Base-by-base conservation (phyloP, 2,888 invertebrate genomes). In the Keiferia lycopersicella region DNA sequence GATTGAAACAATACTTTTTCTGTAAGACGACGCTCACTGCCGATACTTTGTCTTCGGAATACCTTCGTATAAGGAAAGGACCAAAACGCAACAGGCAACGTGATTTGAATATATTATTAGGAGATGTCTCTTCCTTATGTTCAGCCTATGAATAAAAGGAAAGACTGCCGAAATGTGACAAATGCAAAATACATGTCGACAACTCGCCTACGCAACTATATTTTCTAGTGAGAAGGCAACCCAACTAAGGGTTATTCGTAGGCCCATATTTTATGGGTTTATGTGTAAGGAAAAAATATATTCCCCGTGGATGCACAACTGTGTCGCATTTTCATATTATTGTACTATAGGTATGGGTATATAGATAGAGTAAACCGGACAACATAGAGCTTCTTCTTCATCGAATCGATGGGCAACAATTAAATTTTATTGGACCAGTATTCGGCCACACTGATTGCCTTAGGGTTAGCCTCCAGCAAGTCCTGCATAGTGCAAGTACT, bases 121-220 rank as follows among this genome's bases (percentile, higher is more conserved):
- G 4, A 2, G 48, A 12, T 18, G 18, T 16, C 48, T n/a, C 18
- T 48, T 48, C 48, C 48, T 16, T 11, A n/a, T 16, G 45, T 50
- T 50, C 50, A 11, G 50, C 20, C 50, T 50, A 50, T 53, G 51
- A 53, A 53, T 53, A 53, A 22, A 53, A 53, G 26, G 22, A 53
- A 53, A 53, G 6, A 16, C 16, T 7, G 51, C 22, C 22, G 11
- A 22, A 53, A 53, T 26, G 22, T 22, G 51, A 53, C 22, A 53
- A 53, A 53, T 22, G 22, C 22, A 22, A 26, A 22, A 53, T 53
- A 53, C 20, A 22, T 53, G 20, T 22, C 22, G 12, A 16, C 45
- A 45, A 7, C 16, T n/a, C 45, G 16, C 7, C 45, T n/a, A 45
- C 45, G 45, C 45, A 45, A 45, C 45, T 45, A 45, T 45, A 16